Evolutionary conservation across 2,888 invertebrate genomes (phyloP), one percentile per base, ranked within the genome.

Genomic region (Tenthredo livida): DNA sequence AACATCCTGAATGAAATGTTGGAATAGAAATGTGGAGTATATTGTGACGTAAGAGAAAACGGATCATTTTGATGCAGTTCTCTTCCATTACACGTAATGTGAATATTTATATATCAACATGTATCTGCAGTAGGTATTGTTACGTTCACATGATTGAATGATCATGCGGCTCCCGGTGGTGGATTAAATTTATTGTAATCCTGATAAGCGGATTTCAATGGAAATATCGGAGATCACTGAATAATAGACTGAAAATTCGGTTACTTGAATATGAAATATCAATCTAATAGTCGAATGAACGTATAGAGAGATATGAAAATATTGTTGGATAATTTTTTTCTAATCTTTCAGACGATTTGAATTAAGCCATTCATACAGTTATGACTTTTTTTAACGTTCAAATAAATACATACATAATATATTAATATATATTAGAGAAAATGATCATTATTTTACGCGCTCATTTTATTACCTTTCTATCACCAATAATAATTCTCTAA

Each of bases 161-260:
- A 77, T 77, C 40, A n/a, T 54, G 9, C 77, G 77, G 54, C 29
- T 77, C 17, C 54, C 77, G 50, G 77, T 50, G 17, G 9, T 77
- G 40, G 29, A 77, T 50, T 50, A 29, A 54, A 54, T 77, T 29
- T 33, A 17, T 50, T 33, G 77, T 50, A 54, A 77, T 50, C 15
- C 77, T 77, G 77, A 77, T 77, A 54, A 77, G n/a, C 47, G 33
- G 77, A 50, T 77, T 77, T 54, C 54, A 33, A 50, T 54, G 25
- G 33, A n/a, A 29, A 12, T 50, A 50, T 33, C 50, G 17, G 50
- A 29, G 50, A 21, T 50, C 29, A 50, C 17, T 25, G 25, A 17
- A 29, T 29, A 50, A 77, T 50, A 73, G 9, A 73, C 72, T n/a
- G 72, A 12, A 73, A 73, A 43, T 73, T 73, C n/a, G 70, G 17